A percentile compares a stretch with the other conserved stretches of the same genome.
Evolutionary conservation across 35 echinoderm and acorn worm species (phyloP).

Genomic region (Heliocidaris erythrogramma): DNA sequence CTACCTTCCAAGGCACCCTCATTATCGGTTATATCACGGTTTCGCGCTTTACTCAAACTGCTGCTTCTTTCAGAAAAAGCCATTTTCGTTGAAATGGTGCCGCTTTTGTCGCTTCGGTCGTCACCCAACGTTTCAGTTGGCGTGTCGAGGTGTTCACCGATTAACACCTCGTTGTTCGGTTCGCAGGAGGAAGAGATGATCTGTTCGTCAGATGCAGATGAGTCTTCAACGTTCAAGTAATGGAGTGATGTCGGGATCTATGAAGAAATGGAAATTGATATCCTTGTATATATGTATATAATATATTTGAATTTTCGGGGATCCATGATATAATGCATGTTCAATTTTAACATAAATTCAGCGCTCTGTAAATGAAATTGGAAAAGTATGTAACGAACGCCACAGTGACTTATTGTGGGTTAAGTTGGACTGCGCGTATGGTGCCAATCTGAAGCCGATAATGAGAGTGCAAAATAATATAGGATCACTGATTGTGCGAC

Average conservation of each 20-base stretch:
- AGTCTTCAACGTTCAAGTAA: background rate
- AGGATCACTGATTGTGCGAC: too few species aligned
- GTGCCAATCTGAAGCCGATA: too few species aligned
- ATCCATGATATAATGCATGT: too few species aligned
- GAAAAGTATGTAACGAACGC: too few species aligned
- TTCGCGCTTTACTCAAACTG: background rate
- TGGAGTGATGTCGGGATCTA: slow-evolving; percentile 50
- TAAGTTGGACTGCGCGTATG: too few species aligned
- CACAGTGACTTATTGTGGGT: too few species aligned
- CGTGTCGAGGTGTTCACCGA: background rate
- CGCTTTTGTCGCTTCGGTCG: slow-evolving; percentile 28
- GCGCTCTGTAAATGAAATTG: too few species aligned
- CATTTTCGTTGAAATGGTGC: background rate
- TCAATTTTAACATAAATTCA: too few species aligned
- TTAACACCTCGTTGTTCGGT: background rate
- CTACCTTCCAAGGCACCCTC: background rate
- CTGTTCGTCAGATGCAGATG: background rate
- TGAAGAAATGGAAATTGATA: background rate
- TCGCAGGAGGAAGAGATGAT: background rate
- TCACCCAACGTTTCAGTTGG: slow-evolving; percentile 28
- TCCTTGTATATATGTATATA: too few species aligned
- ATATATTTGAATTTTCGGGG: too few species aligned
- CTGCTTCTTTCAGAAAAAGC: background rate
- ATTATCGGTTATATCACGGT: background rate
- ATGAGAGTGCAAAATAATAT: too few species aligned